Evolutionary conservation across 2,888 invertebrate genomes (phyloP), one percentile per base, ranked within the genome.

Genomic region (Metacarcinus magister): DNA sequence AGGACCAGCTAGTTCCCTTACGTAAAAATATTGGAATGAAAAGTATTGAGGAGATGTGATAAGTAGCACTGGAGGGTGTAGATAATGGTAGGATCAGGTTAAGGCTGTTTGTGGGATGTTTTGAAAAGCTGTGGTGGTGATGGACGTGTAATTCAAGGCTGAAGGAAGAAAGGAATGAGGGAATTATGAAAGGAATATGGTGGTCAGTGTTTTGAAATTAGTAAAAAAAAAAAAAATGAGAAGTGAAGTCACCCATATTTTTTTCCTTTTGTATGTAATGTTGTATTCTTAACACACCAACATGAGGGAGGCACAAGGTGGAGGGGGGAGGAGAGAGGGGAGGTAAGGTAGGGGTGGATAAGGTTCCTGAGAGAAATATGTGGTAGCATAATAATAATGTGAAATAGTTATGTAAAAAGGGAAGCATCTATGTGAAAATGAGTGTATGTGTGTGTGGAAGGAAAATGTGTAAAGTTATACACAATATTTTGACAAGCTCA

Each of bases 61-160:
- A 67, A 8, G 67, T n/a, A 67, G n/a, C n/a, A 67, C 67, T 67
- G n/a, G n/a, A 67, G 67, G 67, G n/a, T 67, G 23, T n/a, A 67
- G 67, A 67, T n/a, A 67, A 67, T 67, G 67, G n/a, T 8, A 67
- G 67, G n/a, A n/a, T 67, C 8, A n/a, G 67, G 23, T n/a, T 67
- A n/a, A 67, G 67, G n/a, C 67, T n/a, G n/a, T 67, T 67, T 67
- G 67, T 67, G n/a, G 67, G 67, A 67, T 67, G 67, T 67, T 67
- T 67, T n/a, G n/a, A 67, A 67, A 67, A 67, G n/a, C 5, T 67
- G 67, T 67, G 67, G 67, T 67, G 67, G 67, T 19, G n/a, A 7
- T 67, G 67, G 23, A 67, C 67, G n/a, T 13, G 54, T 54, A 39
- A 39, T 19, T 54, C 54, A 54, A 54, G 54, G 54, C 54, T 19